phyloP scores from a whole-genome alignment of 2,797 vertebrate species.

The Emydoidea blandingii region DNA sequence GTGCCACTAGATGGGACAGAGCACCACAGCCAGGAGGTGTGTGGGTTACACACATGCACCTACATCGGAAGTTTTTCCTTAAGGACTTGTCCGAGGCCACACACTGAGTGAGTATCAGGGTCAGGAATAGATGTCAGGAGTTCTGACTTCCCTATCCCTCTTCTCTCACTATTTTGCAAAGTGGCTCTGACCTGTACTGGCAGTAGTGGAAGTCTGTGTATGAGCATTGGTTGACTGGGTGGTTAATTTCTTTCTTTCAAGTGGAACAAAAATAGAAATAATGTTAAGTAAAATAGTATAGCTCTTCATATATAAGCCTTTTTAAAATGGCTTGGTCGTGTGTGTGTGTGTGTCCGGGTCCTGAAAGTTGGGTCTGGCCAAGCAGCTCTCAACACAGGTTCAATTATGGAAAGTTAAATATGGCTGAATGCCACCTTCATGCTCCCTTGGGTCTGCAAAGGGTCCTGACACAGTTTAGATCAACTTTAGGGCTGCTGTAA shows the following conservation, averaged over 20 bases:
- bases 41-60: neutral
- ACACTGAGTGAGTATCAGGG: neutral
- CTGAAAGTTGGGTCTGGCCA: neutral
- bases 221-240: neutral
- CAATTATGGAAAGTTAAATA: neutral
- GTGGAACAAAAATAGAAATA: neutral
- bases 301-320: neutral
- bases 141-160: neutral
- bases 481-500: neutral
- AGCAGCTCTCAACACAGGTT: neutral
- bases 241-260: neutral
- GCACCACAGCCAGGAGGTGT: too few relatives aligned
- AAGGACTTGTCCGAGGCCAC: neutral
- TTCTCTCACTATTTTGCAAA: neutral
- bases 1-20: too few relatives aligned
- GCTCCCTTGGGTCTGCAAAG: neutral
- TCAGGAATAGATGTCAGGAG: neutral
- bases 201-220: neutral
- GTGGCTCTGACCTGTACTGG: rapidly evolving
- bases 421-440: neutral
- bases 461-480: neutral
- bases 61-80: neutral
- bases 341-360: neutral
- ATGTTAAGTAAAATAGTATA: neutral
- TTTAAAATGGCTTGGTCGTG: neutral